Percentiles rank a stretch among this genome's conserved stretches.
Conservation (phyloP, 2,113 vertebrate species). For the Mustela nigripes region DNA sequence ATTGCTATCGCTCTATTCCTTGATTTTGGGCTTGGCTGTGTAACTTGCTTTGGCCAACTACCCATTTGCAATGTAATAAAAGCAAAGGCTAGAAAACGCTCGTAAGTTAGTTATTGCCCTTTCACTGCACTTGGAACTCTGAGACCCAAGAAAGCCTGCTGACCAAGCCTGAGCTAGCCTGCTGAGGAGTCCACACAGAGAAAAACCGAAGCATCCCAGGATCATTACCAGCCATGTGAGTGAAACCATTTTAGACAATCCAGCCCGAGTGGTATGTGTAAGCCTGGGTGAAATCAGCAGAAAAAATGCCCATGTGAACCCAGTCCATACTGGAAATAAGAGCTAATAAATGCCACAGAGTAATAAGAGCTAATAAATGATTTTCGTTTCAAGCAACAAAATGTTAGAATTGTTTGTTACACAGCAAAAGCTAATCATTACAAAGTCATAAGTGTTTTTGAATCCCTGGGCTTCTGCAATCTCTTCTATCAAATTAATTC, state of each 20-base stretch:
- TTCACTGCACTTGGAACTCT: background rate
- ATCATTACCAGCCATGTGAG: background rate
- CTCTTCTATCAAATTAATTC: background rate
- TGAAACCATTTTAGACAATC: background rate
- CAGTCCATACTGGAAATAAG: background rate
- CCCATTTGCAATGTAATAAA: background rate
- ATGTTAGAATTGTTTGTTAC: background rate
- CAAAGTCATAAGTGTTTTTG: too few relatives aligned
- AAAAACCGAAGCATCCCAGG: background rate
- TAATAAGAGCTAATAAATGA: background rate
- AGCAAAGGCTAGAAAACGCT: background rate
- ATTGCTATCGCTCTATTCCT: background rate
- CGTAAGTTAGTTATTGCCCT: background rate
- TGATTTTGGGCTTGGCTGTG: background rate
- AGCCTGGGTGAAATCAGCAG: background rate
- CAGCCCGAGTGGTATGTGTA: background rate
- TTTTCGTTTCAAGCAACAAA: background rate
- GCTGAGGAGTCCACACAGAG: background rate
- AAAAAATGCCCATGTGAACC: background rate
- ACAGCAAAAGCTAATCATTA: slow-evolving; percentile 13
- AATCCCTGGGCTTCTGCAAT: background rate
- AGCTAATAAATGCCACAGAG: background rate
- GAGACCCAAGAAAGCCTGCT: background rate
- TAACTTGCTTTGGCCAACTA: background rate
- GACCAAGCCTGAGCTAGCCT: background rate